A percentile compares a stretch with the other conserved stretches of the same genome.
Conservation (phyloP, 2,113 vertebrate species). For the Gymnogyps californianus region DNA sequence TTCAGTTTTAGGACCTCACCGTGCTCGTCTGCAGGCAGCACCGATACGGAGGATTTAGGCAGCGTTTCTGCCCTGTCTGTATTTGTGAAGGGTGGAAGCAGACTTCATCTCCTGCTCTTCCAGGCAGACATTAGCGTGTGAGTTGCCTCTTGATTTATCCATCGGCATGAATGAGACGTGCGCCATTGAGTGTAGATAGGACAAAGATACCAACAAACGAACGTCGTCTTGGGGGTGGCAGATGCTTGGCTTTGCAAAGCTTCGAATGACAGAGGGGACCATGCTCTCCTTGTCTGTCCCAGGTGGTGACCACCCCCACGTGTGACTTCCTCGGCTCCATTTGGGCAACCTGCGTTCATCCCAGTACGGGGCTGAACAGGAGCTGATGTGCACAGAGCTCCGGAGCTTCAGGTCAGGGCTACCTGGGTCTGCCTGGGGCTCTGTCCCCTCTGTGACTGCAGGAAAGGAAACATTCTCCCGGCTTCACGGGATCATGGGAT, state of each 20-base stretch:
- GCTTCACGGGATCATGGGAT: not conserved
- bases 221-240: not conserved
- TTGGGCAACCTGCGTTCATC: not conserved
- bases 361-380: not conserved
- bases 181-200: rapidly evolving
- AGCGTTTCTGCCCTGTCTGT: not conserved
- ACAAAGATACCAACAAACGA: not conserved
- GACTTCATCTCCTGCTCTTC: not conserved
- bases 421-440: not conserved
- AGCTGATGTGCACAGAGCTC: not conserved
- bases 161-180: rapidly evolving
- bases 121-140: not conserved
- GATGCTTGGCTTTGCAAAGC: not conserved
- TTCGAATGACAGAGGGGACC: not conserved
- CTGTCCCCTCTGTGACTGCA: not conserved
- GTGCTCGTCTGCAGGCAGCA: rapidly evolving
- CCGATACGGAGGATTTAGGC: rapidly evolving
- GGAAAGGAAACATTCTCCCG: not conserved
- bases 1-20: not conserved
- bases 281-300: not conserved
- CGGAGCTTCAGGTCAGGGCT: not conserved
- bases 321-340: not conserved
- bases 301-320: not conserved
- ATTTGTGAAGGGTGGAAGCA: not conserved
- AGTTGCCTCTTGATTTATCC: not conserved